A percentile compares a stretch with the other conserved stretches of the same genome.
Evolutionary conservation across 1,140 invertebrate species (phyloP).

Genomic region (Brachionus koreanus): DNA sequence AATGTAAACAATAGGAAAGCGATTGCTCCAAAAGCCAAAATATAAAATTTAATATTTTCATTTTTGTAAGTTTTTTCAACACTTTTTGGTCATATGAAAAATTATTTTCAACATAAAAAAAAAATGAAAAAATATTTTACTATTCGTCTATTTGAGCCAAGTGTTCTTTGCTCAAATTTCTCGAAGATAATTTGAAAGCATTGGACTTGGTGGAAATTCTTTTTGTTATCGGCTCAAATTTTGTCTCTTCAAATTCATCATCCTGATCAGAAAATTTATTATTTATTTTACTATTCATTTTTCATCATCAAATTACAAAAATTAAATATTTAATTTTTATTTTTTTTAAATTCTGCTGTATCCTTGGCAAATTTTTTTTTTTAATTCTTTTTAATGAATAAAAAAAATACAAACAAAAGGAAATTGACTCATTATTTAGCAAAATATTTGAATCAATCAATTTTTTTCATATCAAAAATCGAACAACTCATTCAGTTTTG

Average conservation of each 20-base stretch:
- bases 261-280: not conserved
- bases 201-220: not conserved
- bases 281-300: not conserved
- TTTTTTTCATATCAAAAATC: no score
- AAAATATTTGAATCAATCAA: no score
- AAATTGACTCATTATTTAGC: not conserved
- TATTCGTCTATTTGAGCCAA: not conserved
- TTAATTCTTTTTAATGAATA: not conserved
- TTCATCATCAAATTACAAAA: not conserved
- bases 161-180: not conserved
- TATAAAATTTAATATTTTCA: not conserved
- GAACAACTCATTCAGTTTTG: not conserved
- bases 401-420: not conserved
- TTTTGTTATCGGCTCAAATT: not conserved
- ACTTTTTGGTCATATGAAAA: not conserved
- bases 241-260: slow-evolving; percentile 1
- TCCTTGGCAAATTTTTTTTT: not conserved
- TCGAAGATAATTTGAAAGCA: not conserved
- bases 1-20: not conserved
- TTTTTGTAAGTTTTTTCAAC: not conserved
- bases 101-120: not conserved
- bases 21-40: not conserved
- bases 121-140: not conserved
- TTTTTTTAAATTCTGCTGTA: not conserved
- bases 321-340: not conserved